These are phyloP conservation scores for Nibea coibor DNA, from an alignment of 2,113 vertebrate species.

Conservation along the genomic window DNA sequence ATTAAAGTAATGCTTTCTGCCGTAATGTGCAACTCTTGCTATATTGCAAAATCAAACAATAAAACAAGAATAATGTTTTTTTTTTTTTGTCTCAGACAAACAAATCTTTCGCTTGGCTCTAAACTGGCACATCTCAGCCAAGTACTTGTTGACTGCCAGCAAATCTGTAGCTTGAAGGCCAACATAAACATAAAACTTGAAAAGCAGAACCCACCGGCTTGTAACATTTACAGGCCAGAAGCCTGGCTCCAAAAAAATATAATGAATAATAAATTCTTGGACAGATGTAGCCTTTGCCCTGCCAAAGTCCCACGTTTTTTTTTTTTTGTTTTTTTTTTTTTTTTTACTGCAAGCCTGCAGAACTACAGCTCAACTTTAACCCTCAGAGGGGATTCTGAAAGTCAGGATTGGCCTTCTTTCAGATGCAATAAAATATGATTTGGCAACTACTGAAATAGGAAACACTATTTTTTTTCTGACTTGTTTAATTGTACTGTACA, in stretches of 20 bases:
- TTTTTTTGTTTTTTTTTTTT: not conserved
- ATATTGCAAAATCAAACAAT: constrained; percentile 55
- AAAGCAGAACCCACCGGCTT: constrained; percentile 14
- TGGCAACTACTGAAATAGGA: not conserved
- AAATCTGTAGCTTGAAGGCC: constrained; percentile 30
- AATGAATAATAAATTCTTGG: constrained; percentile 22
- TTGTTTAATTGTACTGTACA: not conserved
- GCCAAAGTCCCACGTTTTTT: not conserved
- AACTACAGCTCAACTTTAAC: constrained; percentile 8
- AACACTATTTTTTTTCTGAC: not conserved
- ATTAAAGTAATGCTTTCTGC: constrained; percentile 62
- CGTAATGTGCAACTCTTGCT: constrained; percentile 33
- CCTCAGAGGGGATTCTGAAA: not conserved
- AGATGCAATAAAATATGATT: not conserved
- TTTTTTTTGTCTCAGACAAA: constrained; percentile 47
- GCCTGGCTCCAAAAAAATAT: not conserved
- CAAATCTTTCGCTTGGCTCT: constrained; percentile 62
- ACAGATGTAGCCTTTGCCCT: not conserved
- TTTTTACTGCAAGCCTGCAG: constrained; percentile 1
- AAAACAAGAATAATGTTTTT: constrained; percentile 57
- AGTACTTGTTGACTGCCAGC: constrained; percentile 35
- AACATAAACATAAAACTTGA: constrained; percentile 23
- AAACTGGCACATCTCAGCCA: not conserved
- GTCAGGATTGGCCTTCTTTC: not conserved
- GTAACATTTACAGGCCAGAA: constrained; percentile 14